These are phyloP conservation scores for Drosophila chauvacae DNA, from an alignment of 1,140 invertebrate genomes.

Conservation along the genomic window DNA sequence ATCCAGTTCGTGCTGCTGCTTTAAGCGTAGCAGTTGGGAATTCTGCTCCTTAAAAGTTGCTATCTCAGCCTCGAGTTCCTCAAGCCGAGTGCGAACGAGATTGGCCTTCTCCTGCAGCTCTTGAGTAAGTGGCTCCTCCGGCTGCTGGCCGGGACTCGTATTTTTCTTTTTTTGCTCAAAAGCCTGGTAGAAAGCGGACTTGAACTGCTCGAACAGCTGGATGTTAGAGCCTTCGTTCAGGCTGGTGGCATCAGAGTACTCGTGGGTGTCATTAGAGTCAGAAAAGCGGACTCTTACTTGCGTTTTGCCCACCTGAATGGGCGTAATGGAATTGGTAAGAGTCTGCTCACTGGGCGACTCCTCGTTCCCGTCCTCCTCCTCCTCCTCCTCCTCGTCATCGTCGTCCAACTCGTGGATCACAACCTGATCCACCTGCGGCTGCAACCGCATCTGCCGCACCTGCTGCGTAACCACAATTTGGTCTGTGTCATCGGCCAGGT, in stretches of 20 bases:
- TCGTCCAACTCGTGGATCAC: slow-evolving; percentile 33
- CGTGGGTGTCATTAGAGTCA: slow-evolving; percentile 71
- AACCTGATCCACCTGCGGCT: slow-evolving; percentile 56
- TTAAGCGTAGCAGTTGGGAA: slow-evolving; percentile 85
- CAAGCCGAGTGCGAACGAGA: slow-evolving; percentile 87
- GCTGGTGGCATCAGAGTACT: slow-evolving; percentile 64
- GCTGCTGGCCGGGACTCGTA: slow-evolving; percentile 14
- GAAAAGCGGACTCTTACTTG: slow-evolving; percentile 76
- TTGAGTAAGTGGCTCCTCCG: slow-evolving; percentile 37
- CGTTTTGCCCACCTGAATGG: slow-evolving; percentile 51
- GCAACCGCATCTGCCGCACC: slow-evolving; percentile 53
- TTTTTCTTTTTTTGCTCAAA: slow-evolving; percentile 59
- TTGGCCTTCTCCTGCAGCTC: slow-evolving; percentile 86
- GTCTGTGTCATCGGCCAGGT: slow-evolving; percentile 56
- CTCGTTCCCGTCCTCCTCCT: slow-evolving; percentile 11
- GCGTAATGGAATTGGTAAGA: slow-evolving; percentile 37
- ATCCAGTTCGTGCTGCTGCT: slow-evolving; percentile 87
- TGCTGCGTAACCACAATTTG: slow-evolving; percentile 65
- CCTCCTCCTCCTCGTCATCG: slow-evolving; percentile 21
- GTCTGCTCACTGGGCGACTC: slow-evolving; percentile 30
- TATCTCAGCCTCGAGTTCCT: slow-evolving; percentile 89
- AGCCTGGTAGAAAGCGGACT: slow-evolving; percentile 69
- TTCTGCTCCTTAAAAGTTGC: slow-evolving; percentile 89
- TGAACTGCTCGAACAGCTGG: slow-evolving; percentile 76
- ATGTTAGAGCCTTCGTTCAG: slow-evolving; percentile 53